Evolutionary conservation across 2,888 invertebrate species (phyloP), one percentile per base, ranked within the genome.

Genomic region (Eupithecia exiguata): DNA sequence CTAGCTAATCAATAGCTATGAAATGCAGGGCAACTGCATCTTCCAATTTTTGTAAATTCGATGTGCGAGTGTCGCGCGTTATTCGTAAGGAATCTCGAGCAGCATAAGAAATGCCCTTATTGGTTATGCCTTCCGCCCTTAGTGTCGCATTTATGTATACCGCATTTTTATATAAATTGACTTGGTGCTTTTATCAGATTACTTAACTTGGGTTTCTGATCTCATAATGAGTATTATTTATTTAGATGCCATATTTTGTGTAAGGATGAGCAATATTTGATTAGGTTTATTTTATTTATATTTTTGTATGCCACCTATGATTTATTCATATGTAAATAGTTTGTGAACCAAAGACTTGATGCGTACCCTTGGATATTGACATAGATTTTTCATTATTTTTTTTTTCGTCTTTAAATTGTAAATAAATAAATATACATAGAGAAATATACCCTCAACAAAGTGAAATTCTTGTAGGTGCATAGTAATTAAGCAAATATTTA

Each of bases 171-270:
- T 80, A 84, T 86, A 83, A 78, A 86, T 85, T 84, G 86, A 84
- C 84, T 88, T 87, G 91, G 90, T 92, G 91, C 91, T 91, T 89
- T 38, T 84, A 81, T 84, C 83, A 82, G 79, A 85, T 88, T 86
- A 88, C 89, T 91, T 89, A 84, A 87, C 88, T 93, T 90, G 86
- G 85, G 86, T 91, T 89, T 92, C 91, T 92, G 94, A 94, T 94
- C 94, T 94, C 94, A 94, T 91, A 88, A 89, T 87, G 91, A 94
- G 92, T 94, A 94, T 94, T 94, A 93, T 93, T 93, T 94, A 93
- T 93, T 91, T 92, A 92, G 92, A 92, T 93, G 94, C 94, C 94
- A 94, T 94, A 93, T 90, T 89, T 90, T 87, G 85, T 87, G 87
- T 89, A 86, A 89, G 84, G 81, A 84, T 84, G 84, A 90, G 88